Base-by-base conservation (phyloP, 1,140 invertebrate genomes). In the Drosophila bocqueti region DNA sequence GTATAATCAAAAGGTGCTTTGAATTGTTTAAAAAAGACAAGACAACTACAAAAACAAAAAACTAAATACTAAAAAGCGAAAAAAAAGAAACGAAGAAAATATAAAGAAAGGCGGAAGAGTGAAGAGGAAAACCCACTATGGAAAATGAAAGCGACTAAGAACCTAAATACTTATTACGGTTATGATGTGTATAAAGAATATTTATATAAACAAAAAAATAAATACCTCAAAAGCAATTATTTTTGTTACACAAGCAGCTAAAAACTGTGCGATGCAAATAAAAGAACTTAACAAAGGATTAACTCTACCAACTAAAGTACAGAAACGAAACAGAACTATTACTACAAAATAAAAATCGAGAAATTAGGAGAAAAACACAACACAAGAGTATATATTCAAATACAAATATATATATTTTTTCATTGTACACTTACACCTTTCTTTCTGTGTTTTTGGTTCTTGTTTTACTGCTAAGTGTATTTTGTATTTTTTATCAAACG, bases 211-310 rank as follows among this genome's bases (percentile, higher is more conserved):
- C 79, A 81, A 87, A 91, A 65, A 75, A 91, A 69, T 63, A 91
- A 91, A 91, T 91, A 91, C 90, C 90, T 92, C 90, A 92, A 58
- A 91, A 92, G 85, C 90, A 92, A 92, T 92, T 92, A 92, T 92
- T 92, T 92, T 92, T 92, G 84, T 92, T 91, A 90, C 75, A 86
- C 75, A 83, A 81, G 26, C 66, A 83, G 78, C 63, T 79, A 62
- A 79, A 74, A 68, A 66, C 31, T 58, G 71, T 67, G 73, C 50
- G 69, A 73, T 72, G 69, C 69, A 72, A 89, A 81, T 47, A 61
- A 76, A 55, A 83, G 55, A 69, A 83, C 73, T 67, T 73, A 68
- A 76, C 43, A 68, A 85, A 58, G 40, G 57, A 80, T 76, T 50
- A 62, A 65, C 61, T 54, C 52, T 74, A 79, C 57, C 49, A 76